phyloP scores from a whole-genome alignment of 2,888 invertebrate species.

The Allophyes oxyacanthae region DNA sequence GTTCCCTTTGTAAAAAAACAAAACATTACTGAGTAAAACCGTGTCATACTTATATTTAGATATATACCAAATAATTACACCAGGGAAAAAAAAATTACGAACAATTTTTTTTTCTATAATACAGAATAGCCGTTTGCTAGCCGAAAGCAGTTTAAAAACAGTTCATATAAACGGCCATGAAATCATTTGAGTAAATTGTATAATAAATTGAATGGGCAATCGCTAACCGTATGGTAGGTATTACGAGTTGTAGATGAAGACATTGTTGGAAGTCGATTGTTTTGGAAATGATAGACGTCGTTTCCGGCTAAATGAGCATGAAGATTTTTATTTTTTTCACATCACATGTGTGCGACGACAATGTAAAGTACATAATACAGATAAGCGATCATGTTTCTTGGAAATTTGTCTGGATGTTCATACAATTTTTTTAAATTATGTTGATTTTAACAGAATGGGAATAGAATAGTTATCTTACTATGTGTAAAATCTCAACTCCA shows the following conservation, averaged over 20 bases:
- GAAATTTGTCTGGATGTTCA: conserved; percentile 4
- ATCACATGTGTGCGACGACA: background rate
- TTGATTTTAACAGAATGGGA: background rate
- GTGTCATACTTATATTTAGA: conserved; percentile 41
- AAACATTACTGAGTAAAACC: conserved; percentile 11
- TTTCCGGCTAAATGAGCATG: conserved; percentile 5
- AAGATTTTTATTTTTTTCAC: background rate
- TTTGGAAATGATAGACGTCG: conserved; percentile 16
- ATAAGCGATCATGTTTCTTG: background rate
- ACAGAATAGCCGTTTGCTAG: conserved; percentile 18
- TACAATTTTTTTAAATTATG: background rate
- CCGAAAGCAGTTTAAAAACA: conserved; percentile 36
- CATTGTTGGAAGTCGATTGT: conserved; percentile 16
- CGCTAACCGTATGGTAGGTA: conserved; percentile 25
- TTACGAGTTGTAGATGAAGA: conserved; percentile 31
- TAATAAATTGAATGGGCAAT: conserved; percentile 37
- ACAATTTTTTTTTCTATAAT: conserved; percentile 30
- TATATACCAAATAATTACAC: conserved; percentile 25
- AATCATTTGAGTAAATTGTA: conserved; percentile 44
- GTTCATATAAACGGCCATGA: conserved; percentile 49
- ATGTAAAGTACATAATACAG: background rate
- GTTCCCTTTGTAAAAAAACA: conserved; percentile 19
- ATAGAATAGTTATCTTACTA: background rate
- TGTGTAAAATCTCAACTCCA: too few species aligned
- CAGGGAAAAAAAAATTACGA: conserved; percentile 37